A percentile compares a stretch with the other conserved stretches of the same genome.
phyloP scores from a whole-genome alignment of 2,113 vertebrate species.

The Chamaetylas fuelleborni region DNA sequence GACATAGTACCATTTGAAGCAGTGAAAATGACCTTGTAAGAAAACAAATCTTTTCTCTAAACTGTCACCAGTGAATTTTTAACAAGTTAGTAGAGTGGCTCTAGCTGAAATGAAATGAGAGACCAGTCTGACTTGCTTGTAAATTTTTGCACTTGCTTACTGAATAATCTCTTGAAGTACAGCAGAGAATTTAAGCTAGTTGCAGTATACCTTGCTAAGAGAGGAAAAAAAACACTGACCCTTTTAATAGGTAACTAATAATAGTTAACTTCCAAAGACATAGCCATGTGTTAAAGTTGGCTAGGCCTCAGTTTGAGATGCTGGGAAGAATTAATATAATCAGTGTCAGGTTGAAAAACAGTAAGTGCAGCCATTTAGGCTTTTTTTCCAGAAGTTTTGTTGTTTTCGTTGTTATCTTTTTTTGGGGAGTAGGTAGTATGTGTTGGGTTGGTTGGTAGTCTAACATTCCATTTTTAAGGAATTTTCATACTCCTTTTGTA shows the following conservation, averaged over 20 bases:
- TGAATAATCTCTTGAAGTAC: background rate
- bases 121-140: background rate
- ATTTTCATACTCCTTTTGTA: background rate
- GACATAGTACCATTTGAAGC: background rate
- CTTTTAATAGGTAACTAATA: conserved; percentile 39
- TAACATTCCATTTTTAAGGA: background rate
- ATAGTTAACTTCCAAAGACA: background rate
- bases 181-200: background rate
- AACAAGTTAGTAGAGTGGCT: background rate
- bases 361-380: background rate
- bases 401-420: background rate
- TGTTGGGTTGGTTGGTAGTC: background rate
- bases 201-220: background rate
- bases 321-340: background rate
- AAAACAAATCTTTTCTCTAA: background rate
- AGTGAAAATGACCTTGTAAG: background rate
- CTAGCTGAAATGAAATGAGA: background rate
- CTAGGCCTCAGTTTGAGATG: background rate
- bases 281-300: background rate
- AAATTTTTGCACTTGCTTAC: background rate
- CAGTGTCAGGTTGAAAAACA: background rate
- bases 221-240: background rate
- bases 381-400: background rate
- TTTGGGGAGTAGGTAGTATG: background rate
- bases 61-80: background rate